Percentiles rank a stretch among this genome's conserved stretches.
phyloP scores from a whole-genome alignment of 1,140 invertebrate genomes.

The Papilio helenus region DNA sequence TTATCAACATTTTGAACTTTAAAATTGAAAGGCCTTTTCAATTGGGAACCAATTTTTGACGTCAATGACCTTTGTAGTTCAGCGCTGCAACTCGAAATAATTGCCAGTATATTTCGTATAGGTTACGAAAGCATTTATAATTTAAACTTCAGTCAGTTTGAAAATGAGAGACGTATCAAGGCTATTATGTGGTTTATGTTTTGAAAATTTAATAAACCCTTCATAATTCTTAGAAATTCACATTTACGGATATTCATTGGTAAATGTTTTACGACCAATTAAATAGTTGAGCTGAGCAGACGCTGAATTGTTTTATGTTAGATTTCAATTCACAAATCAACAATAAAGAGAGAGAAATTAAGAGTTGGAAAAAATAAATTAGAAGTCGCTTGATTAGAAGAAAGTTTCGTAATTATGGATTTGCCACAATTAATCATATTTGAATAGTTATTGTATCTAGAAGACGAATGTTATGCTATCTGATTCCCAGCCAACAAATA shows the following conservation, averaged over 20 bases:
- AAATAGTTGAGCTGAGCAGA: background rate
- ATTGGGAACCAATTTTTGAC: background rate
- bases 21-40: background rate
- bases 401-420: background rate
- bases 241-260: background rate
- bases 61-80: background rate
- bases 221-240: background rate
- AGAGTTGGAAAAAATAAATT: background rate
- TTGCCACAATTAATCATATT: background rate
- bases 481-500: background rate
- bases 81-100: background rate
- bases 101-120: background rate
- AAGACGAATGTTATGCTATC: background rate
- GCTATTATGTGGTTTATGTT: background rate
- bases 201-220: background rate
- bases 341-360: background rate
- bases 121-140: background rate
- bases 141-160: constrained; percentile 9
- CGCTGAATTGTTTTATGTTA: background rate
- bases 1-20: background rate
- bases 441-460: background rate
- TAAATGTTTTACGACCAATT: background rate
- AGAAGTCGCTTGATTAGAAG: background rate
- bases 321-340: too few species aligned
- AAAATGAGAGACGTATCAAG: background rate